Conservation (phyloP, 2,113 vertebrate genomes). For the Pholis gunnellus region DNA sequence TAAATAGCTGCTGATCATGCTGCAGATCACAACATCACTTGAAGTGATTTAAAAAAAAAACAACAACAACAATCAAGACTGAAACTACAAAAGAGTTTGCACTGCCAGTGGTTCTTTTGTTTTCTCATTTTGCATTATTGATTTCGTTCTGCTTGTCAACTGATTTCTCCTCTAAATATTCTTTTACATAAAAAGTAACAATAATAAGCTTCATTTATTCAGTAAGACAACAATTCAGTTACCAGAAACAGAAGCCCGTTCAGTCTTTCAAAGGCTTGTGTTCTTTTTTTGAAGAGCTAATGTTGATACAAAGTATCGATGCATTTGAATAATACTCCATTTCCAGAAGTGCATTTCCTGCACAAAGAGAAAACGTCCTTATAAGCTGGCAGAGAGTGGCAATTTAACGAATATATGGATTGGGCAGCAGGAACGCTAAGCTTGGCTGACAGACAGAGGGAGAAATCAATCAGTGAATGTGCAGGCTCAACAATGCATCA, state of each 20-base stretch:
- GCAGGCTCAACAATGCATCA: slow-evolving; percentile 60
- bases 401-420: slow-evolving; percentile 59
- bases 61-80: slow-evolving; percentile 8
- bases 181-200: slow-evolving; percentile 9
- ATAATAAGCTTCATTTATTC: not conserved
- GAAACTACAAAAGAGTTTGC: not conserved
- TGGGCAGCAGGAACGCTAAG: slow-evolving; percentile 40
- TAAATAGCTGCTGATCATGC: slow-evolving; percentile 15
- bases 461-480: slow-evolving; percentile 68
- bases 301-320: slow-evolving; percentile 15
- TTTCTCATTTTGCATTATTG: slow-evolving; percentile 17
- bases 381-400: slow-evolving; percentile 47
- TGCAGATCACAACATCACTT: slow-evolving; percentile 13
- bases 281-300: slow-evolving; percentile 28
- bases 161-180: not conserved
- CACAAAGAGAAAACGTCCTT: slow-evolving; percentile 45
- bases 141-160: not conserved
- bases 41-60: slow-evolving; percentile 13
- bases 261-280: not conserved
- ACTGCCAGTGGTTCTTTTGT: not conserved
- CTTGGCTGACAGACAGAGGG: slow-evolving; percentile 62
- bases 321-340: slow-evolving; percentile 48
- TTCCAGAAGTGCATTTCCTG: slow-evolving; percentile 26
- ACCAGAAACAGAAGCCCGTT: not conserved
- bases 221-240: not conserved